A percentile compares a stretch with the other conserved stretches of the same genome.
phyloP scores from a whole-genome alignment of 2,888 invertebrate genomes.

The Allolobophora icterica region DNA sequence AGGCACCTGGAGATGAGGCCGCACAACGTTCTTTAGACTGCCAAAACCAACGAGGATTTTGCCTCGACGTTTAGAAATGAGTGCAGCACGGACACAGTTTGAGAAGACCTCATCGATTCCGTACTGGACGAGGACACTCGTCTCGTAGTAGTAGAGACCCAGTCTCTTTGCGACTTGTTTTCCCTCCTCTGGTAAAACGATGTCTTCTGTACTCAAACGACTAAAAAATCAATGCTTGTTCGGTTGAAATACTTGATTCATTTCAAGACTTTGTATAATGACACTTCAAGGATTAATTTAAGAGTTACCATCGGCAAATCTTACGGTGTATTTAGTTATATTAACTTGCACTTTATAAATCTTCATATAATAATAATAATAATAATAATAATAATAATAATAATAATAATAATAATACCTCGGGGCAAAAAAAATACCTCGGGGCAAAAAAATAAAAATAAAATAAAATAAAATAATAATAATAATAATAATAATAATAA shows the following conservation, averaged over 20 bases:
- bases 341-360: no score
- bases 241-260: background rate
- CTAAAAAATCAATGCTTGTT: conserved; percentile 34
- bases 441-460: no score
- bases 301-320: no score
- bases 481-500: no score
- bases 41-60: conserved; percentile 82
- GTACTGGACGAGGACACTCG: conserved; percentile 44
- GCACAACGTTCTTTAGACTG: conserved; percentile 78
- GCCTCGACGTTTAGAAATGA: conserved; percentile 86
- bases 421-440: no score
- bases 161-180: conserved; percentile 45
- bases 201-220: conserved; percentile 43
- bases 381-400: no score
- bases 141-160: conserved; percentile 48
- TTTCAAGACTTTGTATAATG: background rate
- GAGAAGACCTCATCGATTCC: conserved; percentile 46
- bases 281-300: no score
- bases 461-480: no score
- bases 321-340: no score
- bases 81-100: conserved; percentile 67
- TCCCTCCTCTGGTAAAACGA: conserved; percentile 47
- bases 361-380: no score
- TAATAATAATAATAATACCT: no score
- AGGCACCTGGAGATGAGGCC: conserved; percentile 67